Percentiles rank a stretch among this genome's conserved stretches.
Conservation (phyloP, 2,113 vertebrate species). For the Scopus umbretta region DNA sequence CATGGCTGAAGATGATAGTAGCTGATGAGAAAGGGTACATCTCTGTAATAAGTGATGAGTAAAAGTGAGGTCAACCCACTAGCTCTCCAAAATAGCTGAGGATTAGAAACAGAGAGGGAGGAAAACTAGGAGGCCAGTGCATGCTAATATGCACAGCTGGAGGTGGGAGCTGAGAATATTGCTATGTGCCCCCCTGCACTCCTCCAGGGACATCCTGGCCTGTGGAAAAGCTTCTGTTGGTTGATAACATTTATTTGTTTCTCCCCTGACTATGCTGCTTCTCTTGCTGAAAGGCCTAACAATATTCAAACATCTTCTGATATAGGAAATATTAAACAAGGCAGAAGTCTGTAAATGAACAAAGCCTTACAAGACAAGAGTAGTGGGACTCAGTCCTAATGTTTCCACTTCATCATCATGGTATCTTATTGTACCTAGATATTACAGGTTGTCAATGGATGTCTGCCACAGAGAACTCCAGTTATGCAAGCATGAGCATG, state of each 20-base stretch:
- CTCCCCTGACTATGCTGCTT: not conserved
- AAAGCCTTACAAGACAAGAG: not conserved
- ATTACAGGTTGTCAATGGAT: not conserved
- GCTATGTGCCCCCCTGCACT: not conserved
- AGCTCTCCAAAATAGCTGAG: not conserved
- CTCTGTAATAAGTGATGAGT: not conserved
- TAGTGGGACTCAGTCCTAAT: not conserved
- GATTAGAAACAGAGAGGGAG: not conserved
- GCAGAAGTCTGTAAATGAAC: not conserved
- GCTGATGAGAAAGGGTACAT: not conserved
- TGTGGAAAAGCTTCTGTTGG: not conserved
- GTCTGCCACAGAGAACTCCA: not conserved
- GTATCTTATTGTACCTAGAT: not conserved
- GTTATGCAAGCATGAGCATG: not conserved
- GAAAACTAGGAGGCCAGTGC: not conserved
- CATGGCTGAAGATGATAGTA: not conserved
- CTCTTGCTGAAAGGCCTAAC: not conserved
- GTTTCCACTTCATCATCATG: not conserved
- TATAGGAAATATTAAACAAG: not conserved
- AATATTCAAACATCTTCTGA: not conserved
- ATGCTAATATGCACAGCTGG: not conserved
- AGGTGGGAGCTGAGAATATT: not conserved
- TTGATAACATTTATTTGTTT: not conserved
- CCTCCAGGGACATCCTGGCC: fast-evolving
- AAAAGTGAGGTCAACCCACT: not conserved